Conservation (phyloP, 2,113 vertebrate species). For the Lynx canadensis region DNA sequence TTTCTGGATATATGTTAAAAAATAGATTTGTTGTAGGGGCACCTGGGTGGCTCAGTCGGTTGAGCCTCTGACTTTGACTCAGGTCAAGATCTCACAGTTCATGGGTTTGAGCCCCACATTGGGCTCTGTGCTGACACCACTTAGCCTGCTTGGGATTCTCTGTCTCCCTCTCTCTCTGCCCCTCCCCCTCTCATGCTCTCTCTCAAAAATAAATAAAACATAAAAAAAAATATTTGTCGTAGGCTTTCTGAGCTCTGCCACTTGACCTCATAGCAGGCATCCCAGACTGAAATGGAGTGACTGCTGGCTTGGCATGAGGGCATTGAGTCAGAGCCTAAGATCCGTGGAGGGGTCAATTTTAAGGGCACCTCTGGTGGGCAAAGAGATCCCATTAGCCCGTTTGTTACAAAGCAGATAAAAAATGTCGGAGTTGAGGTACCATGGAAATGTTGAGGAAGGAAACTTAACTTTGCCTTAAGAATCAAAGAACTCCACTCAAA, state of each 20-base stretch:
- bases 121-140: too few species aligned
- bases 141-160: too few species aligned
- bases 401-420: neutral
- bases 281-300: neutral
- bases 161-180: too few species aligned
- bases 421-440: neutral
- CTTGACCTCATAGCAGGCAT: accelerated
- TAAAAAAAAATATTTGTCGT: neutral
- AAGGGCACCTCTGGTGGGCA: neutral
- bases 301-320: too few species aligned
- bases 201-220: too few species aligned
- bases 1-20: neutral
- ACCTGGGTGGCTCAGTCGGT: too few species aligned
- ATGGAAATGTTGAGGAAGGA: neutral
- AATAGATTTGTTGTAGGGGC: neutral
- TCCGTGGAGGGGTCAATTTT: neutral
- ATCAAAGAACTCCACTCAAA: neutral
- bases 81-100: too few species aligned
- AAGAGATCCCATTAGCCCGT: neutral
- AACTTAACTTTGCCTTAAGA: neutral
- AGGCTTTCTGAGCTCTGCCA: neutral
- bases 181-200: too few species aligned
- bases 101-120: too few species aligned
- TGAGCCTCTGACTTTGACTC: too few species aligned
- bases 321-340: neutral